These are phyloP conservation scores for Drosophila lacicola DNA, from an alignment of 2,888 invertebrate species.

Conservation along the genomic window DNA sequence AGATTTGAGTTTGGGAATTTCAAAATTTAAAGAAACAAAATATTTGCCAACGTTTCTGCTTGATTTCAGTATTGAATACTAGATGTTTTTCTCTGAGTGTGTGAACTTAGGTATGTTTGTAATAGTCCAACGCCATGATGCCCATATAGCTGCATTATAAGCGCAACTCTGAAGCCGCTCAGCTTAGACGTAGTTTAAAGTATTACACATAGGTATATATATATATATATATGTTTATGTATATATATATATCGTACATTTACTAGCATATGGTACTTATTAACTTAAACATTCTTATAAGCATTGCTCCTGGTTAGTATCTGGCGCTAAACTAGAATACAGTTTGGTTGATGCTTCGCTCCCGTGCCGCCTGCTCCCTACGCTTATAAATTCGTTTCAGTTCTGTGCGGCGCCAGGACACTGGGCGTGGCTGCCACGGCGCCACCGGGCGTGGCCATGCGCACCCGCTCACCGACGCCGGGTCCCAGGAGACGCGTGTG, in stretches of 20 bases:
- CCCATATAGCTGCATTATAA: slow-evolving; percentile 22
- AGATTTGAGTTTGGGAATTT: too few relatives aligned
- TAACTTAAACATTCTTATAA: slow-evolving; percentile 32
- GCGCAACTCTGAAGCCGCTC: slow-evolving; percentile 29
- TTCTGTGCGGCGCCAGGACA: slow-evolving; percentile 81
- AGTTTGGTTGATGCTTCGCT: slow-evolving; percentile 55
- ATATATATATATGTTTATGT: slow-evolving; percentile 12
- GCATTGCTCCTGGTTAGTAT: slow-evolving; percentile 24
- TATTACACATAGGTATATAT: slow-evolving; percentile 29
- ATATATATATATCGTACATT: slow-evolving; percentile 44
- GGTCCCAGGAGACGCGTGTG: slow-evolving; percentile 79
- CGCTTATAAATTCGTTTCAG: slow-evolving; percentile 85
- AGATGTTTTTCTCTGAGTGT: slow-evolving; percentile 7
- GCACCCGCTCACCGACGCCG: slow-evolving; percentile 77
- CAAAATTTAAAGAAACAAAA: too few relatives aligned
- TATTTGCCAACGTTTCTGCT: too few relatives aligned
- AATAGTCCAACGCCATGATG: slow-evolving; percentile 28
- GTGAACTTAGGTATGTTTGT: background rate
- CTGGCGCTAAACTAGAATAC: slow-evolving; percentile 68
- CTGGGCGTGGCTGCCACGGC: slow-evolving; percentile 59
- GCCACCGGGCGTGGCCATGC: slow-evolving; percentile 63
- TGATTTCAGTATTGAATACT: background rate
- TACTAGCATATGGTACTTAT: slow-evolving; percentile 38
- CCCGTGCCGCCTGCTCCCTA: background rate
- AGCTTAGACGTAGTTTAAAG: slow-evolving; percentile 40